These are phyloP conservation scores for Caenorhabditis inopinata DNA, from an alignment of 1,140 invertebrate genomes.

Conservation along the genomic window DNA sequence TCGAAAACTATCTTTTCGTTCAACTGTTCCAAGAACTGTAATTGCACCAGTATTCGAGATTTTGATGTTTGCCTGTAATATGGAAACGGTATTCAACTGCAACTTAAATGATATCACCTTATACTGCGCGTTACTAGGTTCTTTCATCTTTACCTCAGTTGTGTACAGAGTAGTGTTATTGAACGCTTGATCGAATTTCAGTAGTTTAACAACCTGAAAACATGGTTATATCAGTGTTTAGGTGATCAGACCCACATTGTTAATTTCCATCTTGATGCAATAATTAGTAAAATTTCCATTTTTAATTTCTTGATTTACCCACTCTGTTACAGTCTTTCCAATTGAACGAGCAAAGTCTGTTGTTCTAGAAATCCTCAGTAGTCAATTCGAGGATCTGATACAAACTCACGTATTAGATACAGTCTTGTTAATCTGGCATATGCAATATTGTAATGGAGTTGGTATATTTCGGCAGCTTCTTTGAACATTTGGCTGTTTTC, in stretches of 20 bases:
- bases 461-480: constrained; percentile 6
- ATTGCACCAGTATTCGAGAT: not conserved
- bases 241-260: not conserved
- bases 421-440: constrained; percentile 23
- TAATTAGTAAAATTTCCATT: not conserved
- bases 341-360: not conserved
- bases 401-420: not conserved
- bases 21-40: not conserved
- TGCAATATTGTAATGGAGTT: constrained; percentile 35
- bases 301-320: not conserved
- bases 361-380: not conserved
- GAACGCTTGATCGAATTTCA: not conserved
- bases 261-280: not conserved
- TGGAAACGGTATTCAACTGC: not conserved
- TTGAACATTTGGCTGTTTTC: not conserved
- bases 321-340: not conserved
- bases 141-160: not conserved
- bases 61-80: not conserved
- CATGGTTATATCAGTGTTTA: no score
- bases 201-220: not conserved
- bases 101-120: not conserved
- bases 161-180: not conserved
- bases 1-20: not conserved
- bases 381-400: not conserved
- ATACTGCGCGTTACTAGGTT: not conserved